Percentiles rank a stretch among this genome's conserved stretches.
These are phyloP conservation scores for Dexiosoma caninum DNA, from an alignment of 2,888 invertebrate genomes.

Conservation along the genomic window DNA sequence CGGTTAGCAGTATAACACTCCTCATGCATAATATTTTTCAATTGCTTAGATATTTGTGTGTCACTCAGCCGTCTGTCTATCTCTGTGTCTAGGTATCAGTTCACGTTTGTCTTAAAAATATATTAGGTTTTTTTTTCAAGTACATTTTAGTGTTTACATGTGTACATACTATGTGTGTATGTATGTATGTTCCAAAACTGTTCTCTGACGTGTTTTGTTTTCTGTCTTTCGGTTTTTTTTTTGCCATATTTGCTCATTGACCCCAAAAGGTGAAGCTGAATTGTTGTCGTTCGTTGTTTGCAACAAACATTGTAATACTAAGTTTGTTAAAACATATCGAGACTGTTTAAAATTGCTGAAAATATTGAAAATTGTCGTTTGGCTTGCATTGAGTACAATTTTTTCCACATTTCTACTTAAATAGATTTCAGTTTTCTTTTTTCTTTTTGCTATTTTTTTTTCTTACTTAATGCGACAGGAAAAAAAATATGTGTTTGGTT, in stretches of 20 bases:
- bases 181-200: slow-evolving; percentile 29
- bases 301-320: slow-evolving; percentile 39
- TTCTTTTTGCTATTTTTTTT: slow-evolving; percentile 18
- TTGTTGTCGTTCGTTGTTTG: slow-evolving; percentile 56
- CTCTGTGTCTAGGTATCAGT: slow-evolving; percentile 26
- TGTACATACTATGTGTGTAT: too few relatives aligned
- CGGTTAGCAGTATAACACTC: slow-evolving; percentile 45
- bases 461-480: neutral
- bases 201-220: slow-evolving; percentile 22
- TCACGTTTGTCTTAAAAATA: slow-evolving; percentile 34
- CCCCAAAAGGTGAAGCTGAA: slow-evolving; percentile 66
- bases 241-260: slow-evolving; percentile 63
- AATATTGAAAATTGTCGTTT: slow-evolving; percentile 47
- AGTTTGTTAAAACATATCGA: slow-evolving; percentile 10
- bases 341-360: slow-evolving; percentile 12
- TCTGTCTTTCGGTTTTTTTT: slow-evolving; percentile 25
- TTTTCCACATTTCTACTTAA: slow-evolving; percentile 3
- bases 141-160: too few relatives aligned
- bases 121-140: slow-evolving; percentile 10
- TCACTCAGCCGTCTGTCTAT: slow-evolving; percentile 24
- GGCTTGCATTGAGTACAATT: slow-evolving; percentile 1
- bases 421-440: slow-evolving; percentile 20
- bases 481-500: neutral
- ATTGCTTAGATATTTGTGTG: slow-evolving; percentile 27
- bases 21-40: slow-evolving; percentile 11